Conservation (phyloP, 2,113 vertebrate species). For the Antechinus stuartii region DNA sequence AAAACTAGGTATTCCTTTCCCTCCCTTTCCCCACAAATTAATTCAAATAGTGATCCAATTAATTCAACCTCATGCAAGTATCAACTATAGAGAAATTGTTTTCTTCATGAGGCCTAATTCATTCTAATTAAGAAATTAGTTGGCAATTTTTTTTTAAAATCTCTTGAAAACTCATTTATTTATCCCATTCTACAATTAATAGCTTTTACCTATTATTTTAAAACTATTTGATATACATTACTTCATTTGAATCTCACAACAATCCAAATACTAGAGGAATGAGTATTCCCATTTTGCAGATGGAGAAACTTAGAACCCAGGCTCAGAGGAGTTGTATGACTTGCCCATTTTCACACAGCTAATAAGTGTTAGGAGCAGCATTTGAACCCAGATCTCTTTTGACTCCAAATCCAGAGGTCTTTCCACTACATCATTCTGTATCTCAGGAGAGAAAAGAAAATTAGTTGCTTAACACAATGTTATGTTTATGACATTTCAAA, state of each 20-base stretch:
- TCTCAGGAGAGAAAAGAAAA: conserved; percentile 4
- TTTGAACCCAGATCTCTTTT: neutral
- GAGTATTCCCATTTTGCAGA: neutral
- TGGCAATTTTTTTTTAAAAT: neutral
- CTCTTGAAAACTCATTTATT: neutral
- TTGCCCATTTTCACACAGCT: neutral
- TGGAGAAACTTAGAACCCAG: neutral
- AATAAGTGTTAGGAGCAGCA: neutral
- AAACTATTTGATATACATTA: neutral
- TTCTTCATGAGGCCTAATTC: neutral
- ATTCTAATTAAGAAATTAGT: neutral
- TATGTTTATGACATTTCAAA: neutral
- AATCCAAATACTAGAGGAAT: neutral
- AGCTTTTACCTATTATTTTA: neutral
- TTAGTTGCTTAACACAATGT: neutral
- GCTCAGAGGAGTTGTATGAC: neutral
- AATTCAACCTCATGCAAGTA: neutral
- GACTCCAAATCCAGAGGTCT: neutral
- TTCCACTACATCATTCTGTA: neutral
- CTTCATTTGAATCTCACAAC: neutral
- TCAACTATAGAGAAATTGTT: neutral
- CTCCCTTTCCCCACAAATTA: neutral
- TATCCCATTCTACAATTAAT: neutral
- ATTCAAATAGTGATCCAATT: neutral
- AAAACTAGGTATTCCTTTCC: neutral